These are phyloP conservation scores for Eupeodes corollae DNA, from an alignment of 1,140 invertebrate genomes.

Conservation along the genomic window DNA sequence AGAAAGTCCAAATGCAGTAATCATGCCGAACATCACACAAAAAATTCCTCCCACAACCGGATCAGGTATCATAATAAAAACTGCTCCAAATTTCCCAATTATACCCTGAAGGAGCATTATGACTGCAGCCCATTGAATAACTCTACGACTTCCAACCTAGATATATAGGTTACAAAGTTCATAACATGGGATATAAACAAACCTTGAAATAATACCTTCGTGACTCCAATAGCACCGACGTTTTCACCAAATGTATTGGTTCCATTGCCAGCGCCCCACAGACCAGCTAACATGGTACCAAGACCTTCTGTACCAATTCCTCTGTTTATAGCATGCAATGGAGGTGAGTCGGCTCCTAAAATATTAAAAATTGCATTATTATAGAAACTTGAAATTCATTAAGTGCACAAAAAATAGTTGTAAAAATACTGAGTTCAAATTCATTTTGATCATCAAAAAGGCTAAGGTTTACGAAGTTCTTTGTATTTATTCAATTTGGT, in stretches of 20 bases:
- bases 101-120: constrained; percentile 71
- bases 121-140: constrained; percentile 67
- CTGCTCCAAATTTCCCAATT: constrained; percentile 70
- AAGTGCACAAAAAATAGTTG: no score
- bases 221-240: constrained; percentile 75
- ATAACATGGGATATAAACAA: background rate
- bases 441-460: no score
- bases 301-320: constrained; percentile 76
- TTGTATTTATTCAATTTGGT: no score
- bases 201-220: constrained; percentile 39
- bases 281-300: constrained; percentile 67
- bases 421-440: no score
- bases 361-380: constrained; percentile 8
- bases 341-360: constrained; percentile 64
- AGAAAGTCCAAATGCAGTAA: constrained; percentile 69
- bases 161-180: background rate
- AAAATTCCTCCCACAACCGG: constrained; percentile 81
- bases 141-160: constrained; percentile 72
- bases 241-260: constrained; percentile 84
- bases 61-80: constrained; percentile 81
- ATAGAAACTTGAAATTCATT: no score
- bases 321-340: constrained; percentile 74
- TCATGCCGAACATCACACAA: constrained; percentile 81
- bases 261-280: constrained; percentile 74
- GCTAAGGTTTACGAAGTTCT: no score